These are phyloP conservation scores for Chironomus tepperi DNA, from an alignment of 1,140 invertebrate species.

Conservation along the genomic window DNA sequence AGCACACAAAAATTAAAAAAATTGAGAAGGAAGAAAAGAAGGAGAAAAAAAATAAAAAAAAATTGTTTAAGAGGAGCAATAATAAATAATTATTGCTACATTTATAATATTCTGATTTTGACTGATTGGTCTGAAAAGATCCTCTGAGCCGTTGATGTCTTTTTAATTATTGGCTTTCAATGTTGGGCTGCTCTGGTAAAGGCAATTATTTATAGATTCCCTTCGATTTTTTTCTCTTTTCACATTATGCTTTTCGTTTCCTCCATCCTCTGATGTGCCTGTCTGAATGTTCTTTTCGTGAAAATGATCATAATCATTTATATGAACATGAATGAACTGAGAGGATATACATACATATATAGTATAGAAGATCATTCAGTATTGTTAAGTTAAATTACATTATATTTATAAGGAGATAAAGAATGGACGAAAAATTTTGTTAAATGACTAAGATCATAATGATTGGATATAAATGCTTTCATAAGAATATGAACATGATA, in stretches of 20 bases:
- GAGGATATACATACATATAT: no score
- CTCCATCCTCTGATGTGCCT: background rate
- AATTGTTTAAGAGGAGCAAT: background rate
- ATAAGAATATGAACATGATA: no score
- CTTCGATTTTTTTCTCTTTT: background rate
- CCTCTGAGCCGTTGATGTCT: constrained; percentile 6
- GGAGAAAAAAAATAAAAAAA: no score
- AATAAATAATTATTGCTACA: constrained; percentile 21
- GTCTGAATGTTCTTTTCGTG: background rate
- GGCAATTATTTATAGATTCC: constrained; percentile 23
- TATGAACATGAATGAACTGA: no score
- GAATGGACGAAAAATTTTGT: no score
- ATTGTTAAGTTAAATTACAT: no score
- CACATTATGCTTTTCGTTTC: background rate
- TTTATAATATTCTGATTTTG: constrained; percentile 24
- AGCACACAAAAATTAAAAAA: background rate
- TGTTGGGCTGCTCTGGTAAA: background rate
- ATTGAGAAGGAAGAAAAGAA: background rate
- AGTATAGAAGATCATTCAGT: no score
- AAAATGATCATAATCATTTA: background rate
- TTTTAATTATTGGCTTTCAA: constrained; percentile 23
- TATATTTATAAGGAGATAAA: no score
- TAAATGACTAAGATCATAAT: no score
- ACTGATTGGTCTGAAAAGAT: constrained; percentile 16
- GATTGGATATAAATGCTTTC: no score